These are phyloP conservation scores for Ormyrus rosae DNA, from an alignment of 2,888 invertebrate species.

Conservation along the genomic window DNA sequence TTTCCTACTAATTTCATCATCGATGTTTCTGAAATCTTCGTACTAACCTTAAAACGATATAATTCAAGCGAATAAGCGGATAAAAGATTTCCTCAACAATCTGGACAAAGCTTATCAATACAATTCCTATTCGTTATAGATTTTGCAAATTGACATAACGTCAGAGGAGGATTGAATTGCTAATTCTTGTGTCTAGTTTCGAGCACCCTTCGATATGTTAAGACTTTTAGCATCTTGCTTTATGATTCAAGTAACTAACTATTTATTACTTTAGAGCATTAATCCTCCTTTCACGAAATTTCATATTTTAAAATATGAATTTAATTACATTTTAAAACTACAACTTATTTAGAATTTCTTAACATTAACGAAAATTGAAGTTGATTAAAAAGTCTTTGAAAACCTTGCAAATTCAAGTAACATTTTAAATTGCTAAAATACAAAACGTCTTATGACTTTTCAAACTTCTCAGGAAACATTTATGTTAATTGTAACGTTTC, in stretches of 20 bases:
- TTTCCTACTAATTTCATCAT: conserved; percentile 1
- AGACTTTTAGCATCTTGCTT: conserved; percentile 10
- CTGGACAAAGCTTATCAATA: conserved; percentile 41
- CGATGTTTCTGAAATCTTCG: conserved; percentile 13
- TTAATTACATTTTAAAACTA: too few species aligned
- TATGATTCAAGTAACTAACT: conserved; percentile 5
- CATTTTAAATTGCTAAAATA: too few species aligned
- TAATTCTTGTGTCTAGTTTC: conserved; percentile 21
- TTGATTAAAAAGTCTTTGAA: too few species aligned
- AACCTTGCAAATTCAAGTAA: too few species aligned
- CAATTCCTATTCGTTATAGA: background rate
- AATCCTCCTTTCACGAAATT: conserved; percentile 25
- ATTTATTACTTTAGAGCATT: conserved; percentile 6
- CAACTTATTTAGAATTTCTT: too few species aligned
- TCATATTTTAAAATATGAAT: too few species aligned
- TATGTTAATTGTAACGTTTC: too few species aligned
- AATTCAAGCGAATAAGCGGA: background rate
- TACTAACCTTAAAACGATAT: background rate
- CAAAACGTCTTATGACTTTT: too few species aligned
- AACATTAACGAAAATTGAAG: too few species aligned
- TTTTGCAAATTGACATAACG: conserved; percentile 18
- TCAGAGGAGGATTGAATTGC: conserved; percentile 34
- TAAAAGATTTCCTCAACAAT: conserved; percentile 26
- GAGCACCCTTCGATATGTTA: conserved; percentile 49
- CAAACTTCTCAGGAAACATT: too few species aligned